A percentile compares a stretch with the other conserved stretches of the same genome.
Evolutionary conservation across 64 coral and sea anemone genomes (phyloP).

Genomic region (Montipora foliosa): DNA sequence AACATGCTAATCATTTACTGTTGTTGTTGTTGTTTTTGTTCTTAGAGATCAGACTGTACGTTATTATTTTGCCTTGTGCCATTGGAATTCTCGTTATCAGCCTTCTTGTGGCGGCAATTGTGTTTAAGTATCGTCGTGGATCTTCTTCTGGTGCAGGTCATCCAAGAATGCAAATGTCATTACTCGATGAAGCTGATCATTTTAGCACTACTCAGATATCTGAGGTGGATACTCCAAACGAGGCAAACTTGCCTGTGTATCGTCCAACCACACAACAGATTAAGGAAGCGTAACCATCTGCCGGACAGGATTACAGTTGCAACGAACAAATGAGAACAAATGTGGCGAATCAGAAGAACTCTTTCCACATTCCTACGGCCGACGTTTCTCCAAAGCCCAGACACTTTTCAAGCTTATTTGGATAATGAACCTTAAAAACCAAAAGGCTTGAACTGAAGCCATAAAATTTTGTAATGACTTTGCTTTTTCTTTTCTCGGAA

Average conservation of each 20-base stretch:
- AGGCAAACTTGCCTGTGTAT: conserved; percentile 34
- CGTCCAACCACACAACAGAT: conserved; percentile 34
- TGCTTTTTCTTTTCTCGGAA: too few relatives aligned
- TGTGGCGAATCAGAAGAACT: too few relatives aligned
- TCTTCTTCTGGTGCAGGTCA: not conserved
- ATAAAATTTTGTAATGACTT: too few relatives aligned
- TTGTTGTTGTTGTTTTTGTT: not conserved
- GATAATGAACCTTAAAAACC: too few relatives aligned
- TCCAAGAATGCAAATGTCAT: conserved; percentile 36
- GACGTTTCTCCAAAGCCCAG: too few relatives aligned
- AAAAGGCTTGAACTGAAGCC: too few relatives aligned
- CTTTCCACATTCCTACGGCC: too few relatives aligned
- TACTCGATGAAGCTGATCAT: conserved; percentile 17
- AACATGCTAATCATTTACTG: too few relatives aligned
- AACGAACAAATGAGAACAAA: not conserved
- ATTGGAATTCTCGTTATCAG: not conserved
- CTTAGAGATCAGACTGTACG: conserved; percentile 10
- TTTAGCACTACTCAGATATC: conserved; percentile 30
- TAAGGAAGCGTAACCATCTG: not conserved
- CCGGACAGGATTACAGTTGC: not conserved
- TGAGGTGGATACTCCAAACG: conserved; percentile 8
- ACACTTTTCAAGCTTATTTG: too few relatives aligned
- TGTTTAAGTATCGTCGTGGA: conserved; percentile 8
- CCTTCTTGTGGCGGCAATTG: not conserved
- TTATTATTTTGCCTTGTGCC: conserved; percentile 18